Base-by-base conservation (phyloP, 2,888 invertebrate genomes). In the Hypolimnas misippus region DNA sequence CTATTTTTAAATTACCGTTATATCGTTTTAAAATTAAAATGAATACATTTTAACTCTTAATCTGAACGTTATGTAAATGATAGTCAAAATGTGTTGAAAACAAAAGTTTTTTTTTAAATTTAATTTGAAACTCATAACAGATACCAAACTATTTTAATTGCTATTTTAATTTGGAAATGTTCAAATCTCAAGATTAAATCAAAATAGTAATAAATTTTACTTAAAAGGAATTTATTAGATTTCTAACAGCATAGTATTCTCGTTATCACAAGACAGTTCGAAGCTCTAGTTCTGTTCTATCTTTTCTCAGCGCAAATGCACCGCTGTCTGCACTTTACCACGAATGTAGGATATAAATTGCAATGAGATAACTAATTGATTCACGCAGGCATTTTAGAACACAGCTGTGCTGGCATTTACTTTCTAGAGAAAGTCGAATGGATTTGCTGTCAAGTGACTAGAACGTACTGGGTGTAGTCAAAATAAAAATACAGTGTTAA, bases 401-500 rank as follows among this genome's bases (percentile, higher is more conserved):
- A 65, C 69, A 69, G 63, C 66, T 70, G 65, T 58, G 66, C 52
- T 62, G 63, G 62, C 65, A 64, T 65, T 54, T 65, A 67, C 71
- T 71, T 71, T 71, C 71, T 71, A 71, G 69, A 69, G 71, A 71
- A 71, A 71, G 71, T 70, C 40, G 57, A 62, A 65, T 64, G 58
- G 59, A 66, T 67, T 67, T 66, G 62, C 66, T 63, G 63, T 54
- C 65, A 58, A 61, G 75, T 77, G 60, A 49, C 52, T 64, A 60
- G 61, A 63, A 55, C 57, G 53, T 53, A 57, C 25, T 49, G 29
- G 16, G 38, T 57, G 38, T 46, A 57, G 17, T 44, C 21, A 54
- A 66, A 57, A 57, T 44, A 51, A 44, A 33, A 53, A 61, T 57
- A 25, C 25, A 25, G 10, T 52, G 29, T 52, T 42, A 42, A 42